Base-by-base conservation (phyloP, 2,888 invertebrate species). In the Watsonalla cultraria region DNA sequence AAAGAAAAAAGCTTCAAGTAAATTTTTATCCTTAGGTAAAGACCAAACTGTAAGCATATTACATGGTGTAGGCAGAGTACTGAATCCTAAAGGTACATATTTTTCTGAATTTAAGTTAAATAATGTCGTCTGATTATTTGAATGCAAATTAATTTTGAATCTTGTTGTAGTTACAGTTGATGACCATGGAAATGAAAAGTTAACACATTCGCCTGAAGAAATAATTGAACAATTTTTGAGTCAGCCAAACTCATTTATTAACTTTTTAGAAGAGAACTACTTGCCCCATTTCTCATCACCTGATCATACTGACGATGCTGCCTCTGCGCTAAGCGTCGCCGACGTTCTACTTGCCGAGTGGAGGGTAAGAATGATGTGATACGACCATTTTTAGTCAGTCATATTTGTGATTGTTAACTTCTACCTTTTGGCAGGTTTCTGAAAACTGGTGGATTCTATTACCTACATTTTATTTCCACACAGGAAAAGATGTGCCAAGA, bases 191-290 rank as follows among this genome's bases (percentile, higher is more conserved):
- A 62, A 68, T 14, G 86, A 87, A 74, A 86, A 80, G 57, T 89
- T 95, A 51, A 82, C 91, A 47, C 94, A 95, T 70, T 85, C 92
- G 53, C 93, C 96, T 2, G 92, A 92, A 62, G 92, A 93, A 59
- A 84, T 95, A 45, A 92, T 94, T 5, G 93, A 93, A 56, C 93
- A 93, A 65, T 95, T 96, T 73, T 79, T 91, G 47, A 92, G 93
- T 6, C 94, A 95, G 66, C 94, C 95, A 0, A 91, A 82, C 54
- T 92, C 92, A 48, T 95, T 95, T 76, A 83, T 93, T 0, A 91
- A 92, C 55, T 95, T 96, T 69, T 79, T 96, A 15, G 93, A 94
- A 74, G 94, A 95, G 69, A 96, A 96, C 84, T 96, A 95, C 81
- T 76, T 95, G 33, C 91, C 93, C 6, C 96, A 96, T 71, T 95